Evolutionary conservation across 1,140 invertebrate species (phyloP), one percentile per base, ranked within the genome.

Genomic region (Sycobia sp.): DNA sequence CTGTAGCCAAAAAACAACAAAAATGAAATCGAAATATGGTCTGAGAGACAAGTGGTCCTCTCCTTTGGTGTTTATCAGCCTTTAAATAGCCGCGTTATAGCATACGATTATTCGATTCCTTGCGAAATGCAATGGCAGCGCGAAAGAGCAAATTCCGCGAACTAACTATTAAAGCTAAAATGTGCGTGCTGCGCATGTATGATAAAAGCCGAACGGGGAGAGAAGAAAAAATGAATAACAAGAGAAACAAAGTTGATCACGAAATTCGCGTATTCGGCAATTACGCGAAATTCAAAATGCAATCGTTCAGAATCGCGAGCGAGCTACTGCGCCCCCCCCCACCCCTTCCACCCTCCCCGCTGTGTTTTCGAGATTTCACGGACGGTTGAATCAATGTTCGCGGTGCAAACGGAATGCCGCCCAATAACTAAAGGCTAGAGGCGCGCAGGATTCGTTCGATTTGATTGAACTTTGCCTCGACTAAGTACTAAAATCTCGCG

Each of bases 361-460:
- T 9, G 27, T 57, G 41, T 57, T 57, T 58, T 36, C 14, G 20
- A 59, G 47, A 60, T 60, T 60, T 43, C 38, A 51, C 36, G 49
- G 38, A 8, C 27, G 38, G 32, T 4, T 10, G 54, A 44, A 44
- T 51, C 32, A 14, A 43, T 20, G 38, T 32, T 29, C 39, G 54
- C 34, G 54, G 41, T 39, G 36, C 22, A 10, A 54, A 54, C 51
- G 51, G 51, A 25, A 54, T 9, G 54, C 16, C 44, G 54, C 54
- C 43, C 54, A 56, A 32, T 16, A 25, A 44, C 54, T 32, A 56
- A 56, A 56, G 54, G n/a, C n/a, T n/a, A n/a, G n/a, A n/a, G n/a
- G n/a, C n/a, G n/a, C 14, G 32, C 20, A n/a, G 34, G 22, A 58
- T 58, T 38, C 44, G 22, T 39, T 58, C 34, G 16, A 4, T 49